Base-by-base conservation (phyloP, 1,140 invertebrate genomes). In the Tetraneura akinire region DNA sequence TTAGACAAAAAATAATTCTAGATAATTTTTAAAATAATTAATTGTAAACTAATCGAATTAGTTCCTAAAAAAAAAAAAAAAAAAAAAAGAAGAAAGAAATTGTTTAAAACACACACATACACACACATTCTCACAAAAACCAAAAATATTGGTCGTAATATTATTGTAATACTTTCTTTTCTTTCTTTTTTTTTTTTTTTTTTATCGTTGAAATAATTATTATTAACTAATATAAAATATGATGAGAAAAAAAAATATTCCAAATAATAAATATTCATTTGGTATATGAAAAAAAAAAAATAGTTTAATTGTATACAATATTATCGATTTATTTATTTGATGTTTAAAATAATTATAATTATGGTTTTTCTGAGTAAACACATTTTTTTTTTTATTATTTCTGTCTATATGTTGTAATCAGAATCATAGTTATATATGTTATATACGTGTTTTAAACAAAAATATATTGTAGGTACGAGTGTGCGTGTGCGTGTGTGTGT, bases 11-110 rank as follows among this genome's bases (percentile, higher is more conserved):
- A 62, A 45, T 60, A 60, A 78, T 47, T 78, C 23, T 78, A 78
- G 74, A 62, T 78, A 78, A 78, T 62, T 60, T 57, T 62, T 78
- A 62, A 60, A 78, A 32, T 76, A 76, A 76, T 57, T 76, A 42
- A 57, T 57, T 16, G n/a, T 78, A 78, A 76, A 78, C 74, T 78
- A 60, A 62, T 78, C 37, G 21, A 78, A 60, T 78, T 78, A 78
- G 74, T 78, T 78, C 74, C 74, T 78, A 78, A 45, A 60, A 45
- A 60, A 78, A 62, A 29, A 18, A 21, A 62, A 47, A 18, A 62
- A 37, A 37, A 37, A 4, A 37, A 11, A 23, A 37, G 55, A 11
- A 62, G 6, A 60, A 14, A 23, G 6, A 16, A 4, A 57, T 32
- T 23, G 1, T 26, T 37, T 4, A 3, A 37, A 3, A 37, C 32